Evolutionary conservation across 2,888 invertebrate genomes (phyloP), one percentile per base, ranked within the genome.

Genomic region (Diplazon laetatorius): DNA sequence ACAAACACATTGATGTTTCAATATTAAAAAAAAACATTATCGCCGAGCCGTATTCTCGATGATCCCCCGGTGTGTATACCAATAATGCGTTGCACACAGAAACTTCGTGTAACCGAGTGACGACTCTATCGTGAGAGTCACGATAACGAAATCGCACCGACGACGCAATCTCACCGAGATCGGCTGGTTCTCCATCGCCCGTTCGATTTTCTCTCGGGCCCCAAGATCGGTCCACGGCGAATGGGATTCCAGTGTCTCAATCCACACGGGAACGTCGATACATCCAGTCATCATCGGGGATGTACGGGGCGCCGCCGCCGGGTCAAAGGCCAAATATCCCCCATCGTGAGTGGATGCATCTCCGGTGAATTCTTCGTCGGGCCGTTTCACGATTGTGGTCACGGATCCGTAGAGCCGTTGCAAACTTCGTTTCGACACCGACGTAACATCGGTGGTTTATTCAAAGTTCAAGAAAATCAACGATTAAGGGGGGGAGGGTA

Each of bases 121-220:
- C 86, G 87, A 87, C 86, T 87, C 85, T 85, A 87, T 87, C 86
- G 84, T 81, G 82, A 85, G 59, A 81, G 73, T 68, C 69, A 76
- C 77, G 50, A 78, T 78, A 76, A 63, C 68, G 80, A 71, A 78
- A 78, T 75, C 71, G 78, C 75, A 78, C 71, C 75, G 78, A 75
- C 75, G 62, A 75, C 75, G 62, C 62, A 71, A 78, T 78, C 78
- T 78, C 75, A 75, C 74, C 74, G 20, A 75, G 78, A 75, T 75
- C 74, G 73, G 69, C 59, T 59, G 16, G 46, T 22, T 50, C 37
- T 65, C n/a, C 22, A 39, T 50, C 25, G 9, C 44, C 30, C 37
- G 8, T 52, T 30, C 12, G 50, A 2, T 22, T 66, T 12, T 66
- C 55, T 42, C 68, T 42, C 55, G 42, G 18, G 60, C 39, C 52